Percentiles rank a stretch among this genome's conserved stretches.
Evolutionary conservation across 1,140 invertebrate species (phyloP).

Genomic region (Drosophila arizonae): DNA sequence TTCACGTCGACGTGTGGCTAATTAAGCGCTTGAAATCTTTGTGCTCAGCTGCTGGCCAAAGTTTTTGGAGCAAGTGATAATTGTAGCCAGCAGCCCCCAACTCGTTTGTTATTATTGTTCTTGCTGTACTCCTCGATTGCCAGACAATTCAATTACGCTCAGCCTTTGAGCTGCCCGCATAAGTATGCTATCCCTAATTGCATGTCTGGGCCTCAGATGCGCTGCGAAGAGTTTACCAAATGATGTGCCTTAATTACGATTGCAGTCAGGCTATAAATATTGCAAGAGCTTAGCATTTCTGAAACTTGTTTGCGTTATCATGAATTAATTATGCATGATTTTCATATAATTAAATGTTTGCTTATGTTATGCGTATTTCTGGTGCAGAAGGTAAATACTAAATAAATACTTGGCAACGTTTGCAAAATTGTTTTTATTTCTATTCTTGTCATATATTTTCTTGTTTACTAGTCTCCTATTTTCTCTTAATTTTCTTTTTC

Average conservation of each 20-base stretch:
- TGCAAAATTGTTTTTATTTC: too few species aligned
- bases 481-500: too few species aligned
- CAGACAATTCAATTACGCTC: slow-evolving; percentile 67
- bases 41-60: slow-evolving; percentile 16
- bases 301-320: too few species aligned
- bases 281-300: too few species aligned
- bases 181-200: slow-evolving; percentile 48
- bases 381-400: too few species aligned
- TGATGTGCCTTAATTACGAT: background rate
- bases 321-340: too few species aligned
- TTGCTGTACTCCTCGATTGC: slow-evolving; percentile 51
- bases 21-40: slow-evolving; percentile 59
- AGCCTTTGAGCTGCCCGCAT: slow-evolving; percentile 34
- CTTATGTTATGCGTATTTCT: too few species aligned
- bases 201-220: background rate
- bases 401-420: too few species aligned
- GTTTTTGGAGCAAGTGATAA: slow-evolving; percentile 45
- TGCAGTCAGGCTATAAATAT: background rate
- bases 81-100: slow-evolving; percentile 30
- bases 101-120: slow-evolving; percentile 15
- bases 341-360: too few species aligned
- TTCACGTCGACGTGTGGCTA: slow-evolving; percentile 52
- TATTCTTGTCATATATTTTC: too few species aligned
- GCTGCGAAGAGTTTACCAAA: background rate
- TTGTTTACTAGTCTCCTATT: too few species aligned